A percentile compares a stretch with the other conserved stretches of the same genome.
These are phyloP conservation scores for Neocrepidodera transversa DNA, from an alignment of 2,888 invertebrate genomes.

Conservation along the genomic window DNA sequence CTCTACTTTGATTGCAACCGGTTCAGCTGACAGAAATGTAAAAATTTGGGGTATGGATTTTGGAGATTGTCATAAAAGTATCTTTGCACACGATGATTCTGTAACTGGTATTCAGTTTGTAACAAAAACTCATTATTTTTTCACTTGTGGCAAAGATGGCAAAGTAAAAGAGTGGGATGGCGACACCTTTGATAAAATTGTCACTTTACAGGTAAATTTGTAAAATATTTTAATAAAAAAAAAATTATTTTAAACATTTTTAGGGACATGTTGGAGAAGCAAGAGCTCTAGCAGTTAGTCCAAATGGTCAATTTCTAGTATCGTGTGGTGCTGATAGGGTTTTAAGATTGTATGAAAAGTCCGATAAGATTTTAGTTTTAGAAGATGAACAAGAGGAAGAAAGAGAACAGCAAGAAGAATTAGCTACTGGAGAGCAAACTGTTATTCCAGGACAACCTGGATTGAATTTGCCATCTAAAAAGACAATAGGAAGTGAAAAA, in stretches of 20 bases:
- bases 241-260: slow-evolving; percentile 9
- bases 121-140: slow-evolving; percentile 90
- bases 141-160: slow-evolving; percentile 93
- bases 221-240: slow-evolving; percentile 23
- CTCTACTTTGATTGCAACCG: slow-evolving; percentile 86
- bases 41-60: slow-evolving; percentile 99
- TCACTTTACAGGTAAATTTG: slow-evolving; percentile 80
- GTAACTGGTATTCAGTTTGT: slow-evolving; percentile 90
- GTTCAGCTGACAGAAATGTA: slow-evolving; percentile 93
- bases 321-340: slow-evolving; percentile 90
- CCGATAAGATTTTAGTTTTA: slow-evolving; percentile 88
- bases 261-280: slow-evolving; percentile 87
- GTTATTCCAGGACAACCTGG: slow-evolving; percentile 75
- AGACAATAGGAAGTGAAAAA: slow-evolving; percentile 86
- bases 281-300: slow-evolving; percentile 76
- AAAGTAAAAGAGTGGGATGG: slow-evolving; percentile 97
- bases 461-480: slow-evolving; percentile 80
- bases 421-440: slow-evolving; percentile 77
- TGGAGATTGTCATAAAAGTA: slow-evolving; percentile 95
- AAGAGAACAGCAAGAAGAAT: slow-evolving; percentile 76
- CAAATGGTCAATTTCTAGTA: slow-evolving; percentile 79
- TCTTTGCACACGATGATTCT: slow-evolving; percentile 96
- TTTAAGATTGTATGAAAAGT: slow-evolving; percentile 83
- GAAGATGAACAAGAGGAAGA: slow-evolving; percentile 90
- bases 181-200: slow-evolving; percentile 87